phyloP scores from a whole-genome alignment of 2,113 vertebrate genomes.

The Gobiocypris rarus region DNA sequence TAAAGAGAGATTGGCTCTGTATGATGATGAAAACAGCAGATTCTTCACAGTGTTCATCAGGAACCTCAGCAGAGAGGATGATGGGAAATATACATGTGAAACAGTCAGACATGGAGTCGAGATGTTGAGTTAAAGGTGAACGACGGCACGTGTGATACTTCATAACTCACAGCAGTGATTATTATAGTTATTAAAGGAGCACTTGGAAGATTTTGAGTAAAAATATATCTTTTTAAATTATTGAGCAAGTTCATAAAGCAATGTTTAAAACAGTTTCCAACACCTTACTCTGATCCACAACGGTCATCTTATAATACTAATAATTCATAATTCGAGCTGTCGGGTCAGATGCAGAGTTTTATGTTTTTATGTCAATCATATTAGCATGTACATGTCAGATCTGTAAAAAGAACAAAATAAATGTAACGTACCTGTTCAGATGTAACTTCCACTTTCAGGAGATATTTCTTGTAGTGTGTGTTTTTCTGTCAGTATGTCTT shows the following conservation, averaged over 20 bases:
- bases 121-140: background rate
- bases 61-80: conserved; percentile 1
- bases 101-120: background rate
- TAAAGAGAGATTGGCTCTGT: background rate
- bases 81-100: background rate
- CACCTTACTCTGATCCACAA: too few relatives aligned
- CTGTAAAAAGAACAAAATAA: background rate
- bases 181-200: too few relatives aligned
- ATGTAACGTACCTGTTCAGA: background rate
- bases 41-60: background rate
- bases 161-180: background rate
- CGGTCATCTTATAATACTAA: background rate
- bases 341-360: background rate
- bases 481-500: background rate
- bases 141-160: fast-evolving
- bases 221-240: too few relatives aligned
- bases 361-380: background rate
- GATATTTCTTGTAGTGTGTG: too few relatives aligned
- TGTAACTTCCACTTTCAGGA: background rate
- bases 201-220: background rate
- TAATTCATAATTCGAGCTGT: background rate
- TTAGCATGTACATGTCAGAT: background rate
- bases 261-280: background rate
- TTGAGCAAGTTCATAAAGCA: too few relatives aligned
- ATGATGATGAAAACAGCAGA: background rate